A percentile compares a stretch with the other conserved stretches of the same genome.
Evolutionary conservation across 2,113 vertebrate species (phyloP).

Genomic region (Cebus imitator): DNA sequence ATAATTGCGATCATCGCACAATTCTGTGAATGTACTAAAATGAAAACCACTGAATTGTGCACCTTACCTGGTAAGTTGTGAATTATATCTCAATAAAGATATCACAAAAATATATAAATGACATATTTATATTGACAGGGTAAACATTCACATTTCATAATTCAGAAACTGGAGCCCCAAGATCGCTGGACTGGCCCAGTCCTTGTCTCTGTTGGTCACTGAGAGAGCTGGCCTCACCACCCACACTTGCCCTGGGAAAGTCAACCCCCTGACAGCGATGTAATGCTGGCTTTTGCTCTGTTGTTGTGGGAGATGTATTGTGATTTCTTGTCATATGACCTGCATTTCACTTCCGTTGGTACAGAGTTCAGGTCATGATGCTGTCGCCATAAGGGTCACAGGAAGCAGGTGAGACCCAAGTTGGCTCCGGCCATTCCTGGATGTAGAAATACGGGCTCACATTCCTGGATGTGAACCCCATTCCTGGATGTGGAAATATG

Average conservation of each 20-base stretch:
- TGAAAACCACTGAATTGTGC: background rate
- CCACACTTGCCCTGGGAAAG: background rate
- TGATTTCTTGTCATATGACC: background rate
- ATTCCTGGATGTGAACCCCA: background rate
- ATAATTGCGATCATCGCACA: background rate
- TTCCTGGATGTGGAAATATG: rapidly evolving
- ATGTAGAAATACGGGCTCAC: background rate
- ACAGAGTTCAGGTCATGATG: background rate
- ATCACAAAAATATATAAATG: background rate
- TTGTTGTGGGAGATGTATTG: background rate
- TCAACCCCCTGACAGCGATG: too few relatives aligned
- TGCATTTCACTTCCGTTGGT: background rate
- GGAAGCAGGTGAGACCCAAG: background rate
- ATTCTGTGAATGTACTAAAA: background rate
- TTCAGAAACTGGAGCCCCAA: background rate
- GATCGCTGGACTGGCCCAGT: background rate
- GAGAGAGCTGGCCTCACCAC: background rate
- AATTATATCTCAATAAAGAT: background rate
- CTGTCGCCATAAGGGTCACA: background rate
- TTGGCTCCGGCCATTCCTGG: background rate
- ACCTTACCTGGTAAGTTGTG: background rate
- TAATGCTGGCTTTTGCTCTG: background rate
- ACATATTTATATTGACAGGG: background rate
- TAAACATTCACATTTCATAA: background rate
- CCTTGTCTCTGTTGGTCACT: background rate